A percentile compares a stretch with the other conserved stretches of the same genome.
phyloP scores from a whole-genome alignment of 2,888 invertebrate genomes.

The Subacronicta megacephala region DNA sequence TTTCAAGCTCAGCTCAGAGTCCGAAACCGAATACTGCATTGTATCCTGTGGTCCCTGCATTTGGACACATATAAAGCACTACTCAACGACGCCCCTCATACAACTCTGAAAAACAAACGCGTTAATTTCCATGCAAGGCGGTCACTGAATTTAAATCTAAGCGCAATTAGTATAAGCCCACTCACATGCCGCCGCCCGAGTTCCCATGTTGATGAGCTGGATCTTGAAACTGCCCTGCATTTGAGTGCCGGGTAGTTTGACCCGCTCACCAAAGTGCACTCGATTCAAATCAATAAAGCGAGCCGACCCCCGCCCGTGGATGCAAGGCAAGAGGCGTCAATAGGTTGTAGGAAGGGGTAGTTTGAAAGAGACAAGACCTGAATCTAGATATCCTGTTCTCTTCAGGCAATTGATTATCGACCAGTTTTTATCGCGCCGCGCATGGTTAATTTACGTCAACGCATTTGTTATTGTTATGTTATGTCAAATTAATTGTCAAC shows the following conservation, averaged over 20 bases:
- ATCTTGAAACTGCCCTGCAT: conserved; percentile 93
- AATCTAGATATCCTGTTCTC: conserved; percentile 83
- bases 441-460: conserved; percentile 58
- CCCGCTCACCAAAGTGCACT: conserved; percentile 48
- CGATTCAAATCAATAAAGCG: conserved; percentile 80
- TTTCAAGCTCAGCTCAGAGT: conserved; percentile 81
- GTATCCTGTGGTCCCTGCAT: conserved; percentile 81
- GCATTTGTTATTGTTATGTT: conserved; percentile 37
- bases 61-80: conserved; percentile 85
- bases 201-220: conserved; percentile 95
- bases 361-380: conserved; percentile 85
- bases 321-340: conserved; percentile 30
- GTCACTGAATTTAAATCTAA: conserved; percentile 44
- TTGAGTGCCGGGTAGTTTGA: conserved; percentile 69
- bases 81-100: conserved; percentile 77
- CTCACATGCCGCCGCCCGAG: conserved; percentile 98
- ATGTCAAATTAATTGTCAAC: conserved; percentile 8
- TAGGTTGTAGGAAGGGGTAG: conserved; percentile 34
- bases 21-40: conserved; percentile 78
- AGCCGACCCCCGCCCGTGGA: conserved; percentile 15
- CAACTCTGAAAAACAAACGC: conserved; percentile 87
- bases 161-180: conserved; percentile 32
- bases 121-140: conserved; percentile 84
- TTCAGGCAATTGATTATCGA: conserved; percentile 79
- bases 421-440: conserved; percentile 63